Conservation (phyloP, 2,888 invertebrate genomes). For the Mermis nigrescens region DNA sequence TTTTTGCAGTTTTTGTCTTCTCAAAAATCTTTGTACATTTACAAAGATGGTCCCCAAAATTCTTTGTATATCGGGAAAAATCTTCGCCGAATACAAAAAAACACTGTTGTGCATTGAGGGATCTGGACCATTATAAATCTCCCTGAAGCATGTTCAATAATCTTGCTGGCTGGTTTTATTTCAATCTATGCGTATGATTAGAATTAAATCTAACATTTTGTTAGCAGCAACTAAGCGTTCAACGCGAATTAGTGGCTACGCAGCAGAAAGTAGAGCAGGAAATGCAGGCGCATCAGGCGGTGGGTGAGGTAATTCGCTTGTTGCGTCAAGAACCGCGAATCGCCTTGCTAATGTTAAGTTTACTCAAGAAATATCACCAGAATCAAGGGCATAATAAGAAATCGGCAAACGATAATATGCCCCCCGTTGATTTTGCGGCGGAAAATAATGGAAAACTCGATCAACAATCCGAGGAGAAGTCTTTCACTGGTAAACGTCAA, state of each 20-base stretch:
- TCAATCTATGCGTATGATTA: not conserved
- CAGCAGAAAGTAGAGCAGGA: conserved; percentile 23
- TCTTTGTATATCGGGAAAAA: too few relatives aligned
- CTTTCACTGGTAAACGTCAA: too few relatives aligned
- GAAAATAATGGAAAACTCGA: too few relatives aligned
- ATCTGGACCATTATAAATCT: too few relatives aligned
- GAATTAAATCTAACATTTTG: conserved; percentile 1
- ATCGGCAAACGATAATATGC: not conserved
- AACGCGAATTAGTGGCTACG: conserved; percentile 18
- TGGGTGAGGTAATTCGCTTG: conserved; percentile 21
- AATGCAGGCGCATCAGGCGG: conserved; percentile 23
- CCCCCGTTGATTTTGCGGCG: too few relatives aligned
- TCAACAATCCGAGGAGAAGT: too few relatives aligned
- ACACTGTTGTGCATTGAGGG: too few relatives aligned
- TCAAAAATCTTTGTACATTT: too few relatives aligned
- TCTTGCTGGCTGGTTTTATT: not conserved
- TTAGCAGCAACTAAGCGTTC: conserved; percentile 18
- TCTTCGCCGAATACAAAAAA: too few relatives aligned
- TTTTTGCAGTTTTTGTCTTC: too few relatives aligned
- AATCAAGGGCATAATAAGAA: not conserved
- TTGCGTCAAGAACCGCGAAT: conserved; percentile 22
- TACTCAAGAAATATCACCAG: conserved; percentile 17
- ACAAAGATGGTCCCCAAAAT: too few relatives aligned
- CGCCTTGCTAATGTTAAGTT: conserved; percentile 26
- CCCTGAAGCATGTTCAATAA: too few relatives aligned